Conservation (phyloP, 2,888 invertebrate genomes). For the Drosophila merina region DNA sequence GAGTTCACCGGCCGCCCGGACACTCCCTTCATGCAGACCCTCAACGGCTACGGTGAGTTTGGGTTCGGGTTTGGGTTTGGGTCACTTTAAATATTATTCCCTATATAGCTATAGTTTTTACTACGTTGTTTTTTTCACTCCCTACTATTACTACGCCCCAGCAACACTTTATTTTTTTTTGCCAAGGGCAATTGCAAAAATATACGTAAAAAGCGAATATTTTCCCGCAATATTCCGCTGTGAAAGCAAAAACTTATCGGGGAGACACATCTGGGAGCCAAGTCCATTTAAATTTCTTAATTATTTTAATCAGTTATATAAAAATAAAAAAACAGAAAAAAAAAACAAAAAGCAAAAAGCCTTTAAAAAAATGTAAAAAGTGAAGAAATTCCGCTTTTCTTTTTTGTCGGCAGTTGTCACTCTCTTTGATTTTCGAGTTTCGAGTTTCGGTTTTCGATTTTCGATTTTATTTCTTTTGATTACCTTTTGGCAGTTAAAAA, state of each 20-base stretch:
- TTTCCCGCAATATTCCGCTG: slow-evolving; percentile 3
- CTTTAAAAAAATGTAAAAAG: slow-evolving; percentile 11
- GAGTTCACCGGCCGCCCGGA: slow-evolving; percentile 95
- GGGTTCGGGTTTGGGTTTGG: not conserved
- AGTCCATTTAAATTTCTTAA: slow-evolving; percentile 18
- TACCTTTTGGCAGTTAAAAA: not conserved
- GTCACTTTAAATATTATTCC: not conserved
- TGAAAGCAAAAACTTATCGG: slow-evolving; percentile 26
- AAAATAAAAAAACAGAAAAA: not conserved
- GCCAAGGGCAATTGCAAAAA: slow-evolving; percentile 1
- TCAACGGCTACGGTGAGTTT: slow-evolving; percentile 95
- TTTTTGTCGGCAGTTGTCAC: slow-evolving; percentile 18
- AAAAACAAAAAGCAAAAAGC: not conserved
- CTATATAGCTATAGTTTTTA: not conserved
- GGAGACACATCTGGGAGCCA: slow-evolving; percentile 14
- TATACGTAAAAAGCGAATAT: not conserved
- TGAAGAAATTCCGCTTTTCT: slow-evolving; percentile 36
- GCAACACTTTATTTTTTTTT: not conserved
- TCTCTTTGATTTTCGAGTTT: slow-evolving; percentile 23
- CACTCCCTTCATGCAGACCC: slow-evolving; percentile 92
- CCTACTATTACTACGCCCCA: slow-evolving; percentile 5
- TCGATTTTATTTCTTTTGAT: not conserved
- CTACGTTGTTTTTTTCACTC: slow-evolving; percentile 6
- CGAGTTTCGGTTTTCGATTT: slow-evolving; percentile 12
- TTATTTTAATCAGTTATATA: not conserved